Evolutionary conservation across 2,113 vertebrate species (phyloP).

Genomic region (Anarrhichthys ocellatus): DNA sequence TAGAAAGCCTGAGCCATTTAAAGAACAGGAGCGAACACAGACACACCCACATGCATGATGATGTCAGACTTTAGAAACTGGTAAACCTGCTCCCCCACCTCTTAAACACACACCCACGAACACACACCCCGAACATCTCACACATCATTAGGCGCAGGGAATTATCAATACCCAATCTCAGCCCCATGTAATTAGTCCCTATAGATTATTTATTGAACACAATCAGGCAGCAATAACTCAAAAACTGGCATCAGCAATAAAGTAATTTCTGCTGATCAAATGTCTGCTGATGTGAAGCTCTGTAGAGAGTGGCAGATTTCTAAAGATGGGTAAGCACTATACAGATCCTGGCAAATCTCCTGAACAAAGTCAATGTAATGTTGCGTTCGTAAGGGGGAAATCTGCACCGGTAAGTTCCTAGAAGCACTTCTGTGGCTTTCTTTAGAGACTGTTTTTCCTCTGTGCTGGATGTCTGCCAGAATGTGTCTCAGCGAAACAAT

Average conservation of each 20-base stretch:
- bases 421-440: slow-evolving; percentile 10
- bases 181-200: slow-evolving; percentile 70
- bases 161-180: slow-evolving; percentile 72
- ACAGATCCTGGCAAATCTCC: slow-evolving; percentile 15
- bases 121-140: slow-evolving; percentile 38
- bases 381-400: slow-evolving; percentile 11
- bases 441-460: slow-evolving; percentile 22
- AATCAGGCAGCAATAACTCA: slow-evolving; percentile 62
- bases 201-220: slow-evolving; percentile 73
- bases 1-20: slow-evolving; percentile 47
- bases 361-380: slow-evolving; percentile 22
- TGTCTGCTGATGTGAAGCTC: slow-evolving; percentile 27
- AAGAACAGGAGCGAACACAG: slow-evolving; percentile 42
- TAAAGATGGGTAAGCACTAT: slow-evolving; percentile 11
- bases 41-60: slow-evolving; percentile 48
- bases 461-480: slow-evolving; percentile 17
- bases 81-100: background rate
- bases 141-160: slow-evolving; percentile 52
- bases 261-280: slow-evolving; percentile 64
- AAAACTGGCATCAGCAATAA: slow-evolving; percentile 62
- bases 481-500: slow-evolving; percentile 13
- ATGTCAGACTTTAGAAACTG: slow-evolving; percentile 19
- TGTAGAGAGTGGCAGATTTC: slow-evolving; percentile 20
- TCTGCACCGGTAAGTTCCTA: slow-evolving; percentile 20
- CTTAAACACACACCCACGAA: slow-evolving; percentile 7